Conservation (phyloP, 2,113 vertebrate genomes). For the Microtus montanus region DNA sequence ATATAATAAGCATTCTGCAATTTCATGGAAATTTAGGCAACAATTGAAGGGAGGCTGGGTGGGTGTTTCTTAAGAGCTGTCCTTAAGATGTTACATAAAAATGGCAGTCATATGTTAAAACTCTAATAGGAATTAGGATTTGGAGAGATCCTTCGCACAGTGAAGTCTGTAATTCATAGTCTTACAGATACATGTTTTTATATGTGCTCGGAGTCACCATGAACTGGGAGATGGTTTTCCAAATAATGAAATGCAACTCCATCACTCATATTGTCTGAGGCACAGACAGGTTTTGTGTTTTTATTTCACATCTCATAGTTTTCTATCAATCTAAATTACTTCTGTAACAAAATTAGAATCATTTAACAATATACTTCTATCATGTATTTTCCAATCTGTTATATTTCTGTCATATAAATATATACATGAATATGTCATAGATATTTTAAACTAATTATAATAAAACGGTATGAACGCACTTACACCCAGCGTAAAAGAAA, state of each 20-base stretch:
- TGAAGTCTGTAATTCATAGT: neutral
- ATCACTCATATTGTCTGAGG: neutral
- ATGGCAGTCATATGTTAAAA: neutral
- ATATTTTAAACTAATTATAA: neutral
- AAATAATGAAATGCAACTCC: neutral
- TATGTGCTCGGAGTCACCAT: neutral
- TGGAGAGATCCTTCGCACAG: neutral
- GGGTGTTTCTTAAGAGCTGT: neutral
- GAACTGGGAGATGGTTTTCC: neutral
- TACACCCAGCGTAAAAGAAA: neutral
- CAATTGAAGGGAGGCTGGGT: constrained; percentile 30
- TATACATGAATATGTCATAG: neutral
- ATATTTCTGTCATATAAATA: neutral
- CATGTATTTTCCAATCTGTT: neutral
- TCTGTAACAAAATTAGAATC: neutral
- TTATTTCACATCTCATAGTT: constrained; percentile 23
- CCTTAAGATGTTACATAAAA: neutral
- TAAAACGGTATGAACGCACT: neutral
- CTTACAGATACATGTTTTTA: neutral
- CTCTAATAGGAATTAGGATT: neutral
- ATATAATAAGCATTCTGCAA: constrained; percentile 49
- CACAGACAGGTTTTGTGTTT: neutral
- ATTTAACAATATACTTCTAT: neutral
- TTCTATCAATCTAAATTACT: constrained; percentile 12
- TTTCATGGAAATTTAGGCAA: constrained; percentile 38